Evolutionary conservation across 2,797 vertebrate genomes (phyloP), one percentile per base, ranked within the genome.

Genomic region (Pempheris klunzingeri): DNA sequence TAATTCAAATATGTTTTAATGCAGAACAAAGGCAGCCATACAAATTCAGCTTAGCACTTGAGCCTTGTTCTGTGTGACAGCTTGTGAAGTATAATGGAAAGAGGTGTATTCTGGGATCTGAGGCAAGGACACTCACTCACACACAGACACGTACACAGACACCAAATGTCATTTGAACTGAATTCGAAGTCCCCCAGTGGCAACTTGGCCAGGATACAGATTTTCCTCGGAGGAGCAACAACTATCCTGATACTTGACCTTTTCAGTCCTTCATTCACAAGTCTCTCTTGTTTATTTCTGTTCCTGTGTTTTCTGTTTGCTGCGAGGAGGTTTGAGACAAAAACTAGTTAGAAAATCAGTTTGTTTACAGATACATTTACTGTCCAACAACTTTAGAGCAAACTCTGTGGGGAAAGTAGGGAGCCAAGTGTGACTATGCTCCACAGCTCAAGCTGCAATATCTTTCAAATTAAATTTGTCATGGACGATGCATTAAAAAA

Each of bases 241-340:
- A 62, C 71, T 55, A 64, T 60, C 57, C 70, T 63, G 60, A 68
- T 63, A 63, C 20, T 63, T 77, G 78, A 77, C 84, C 80, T 84
- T 71, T 66, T 60, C 69, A 6, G 22, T 44, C n/a, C n/a, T n/a
- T n/a, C n/a, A n/a, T n/a, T n/a, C n/a, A n/a, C n/a, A n/a, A n/a
- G n/a, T n/a, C n/a, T n/a, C n/a, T n/a, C n/a, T n/a, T n/a, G n/a
- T n/a, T n/a, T n/a, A 70, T 84, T 78, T 81, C 4, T 59, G 55
- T 46, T 36, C 1, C 20, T 67, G 7, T 8, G 18, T 63, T 55
- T 63, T 26, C 18, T 6, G 44, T 32, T 28, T 54, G 28, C 7
- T 46, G 39, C 26, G 34, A 22, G 1, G 2, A 28, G 3, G 10
- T 66, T 43, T 62, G 15, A 47, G 10, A 38, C 28, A 47, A 30